These are phyloP conservation scores for Sarcophaga variegata DNA, from an alignment of 2,888 invertebrate genomes.

Conservation along the genomic window DNA sequence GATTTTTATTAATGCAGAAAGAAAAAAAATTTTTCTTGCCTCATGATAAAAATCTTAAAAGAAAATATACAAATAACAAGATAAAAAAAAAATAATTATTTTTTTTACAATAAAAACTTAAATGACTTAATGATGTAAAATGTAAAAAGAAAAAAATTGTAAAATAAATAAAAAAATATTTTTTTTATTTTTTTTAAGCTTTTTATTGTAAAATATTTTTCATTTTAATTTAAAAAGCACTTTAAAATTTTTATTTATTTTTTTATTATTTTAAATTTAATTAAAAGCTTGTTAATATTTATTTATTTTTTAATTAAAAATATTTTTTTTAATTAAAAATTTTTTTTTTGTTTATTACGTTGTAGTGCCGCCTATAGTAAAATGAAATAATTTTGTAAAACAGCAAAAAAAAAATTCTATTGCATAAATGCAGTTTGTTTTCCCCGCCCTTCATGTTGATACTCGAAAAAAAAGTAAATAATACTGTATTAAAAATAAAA, in stretches of 20 bases:
- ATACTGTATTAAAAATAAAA: constrained; percentile 13
- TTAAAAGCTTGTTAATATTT: constrained; percentile 47
- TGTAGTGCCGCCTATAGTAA: constrained; percentile 23
- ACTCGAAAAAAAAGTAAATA: constrained; percentile 30
- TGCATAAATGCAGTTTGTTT: constrained; percentile 82
- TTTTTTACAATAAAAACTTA: constrained; percentile 27
- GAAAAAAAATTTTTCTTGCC: background rate
- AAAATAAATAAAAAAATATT: constrained; percentile 25
- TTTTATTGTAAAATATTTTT: constrained; percentile 23
- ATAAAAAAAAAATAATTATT: constrained; percentile 70
- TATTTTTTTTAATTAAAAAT: constrained; percentile 36
- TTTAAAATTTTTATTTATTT: constrained; percentile 36
- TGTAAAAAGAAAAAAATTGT: constrained; percentile 7
- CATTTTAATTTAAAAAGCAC: constrained; percentile 57
- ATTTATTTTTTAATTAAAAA: background rate
- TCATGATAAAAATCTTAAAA: constrained; percentile 68
- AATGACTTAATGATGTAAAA: constrained; percentile 60
- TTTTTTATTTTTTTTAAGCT: constrained; percentile 29
- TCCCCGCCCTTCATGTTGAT: constrained; percentile 72
- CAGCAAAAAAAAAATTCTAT: constrained; percentile 71
- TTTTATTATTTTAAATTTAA: constrained; percentile 11
- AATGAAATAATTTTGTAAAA: constrained; percentile 67
- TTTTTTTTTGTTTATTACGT: constrained; percentile 42
- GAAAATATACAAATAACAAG: constrained; percentile 80
- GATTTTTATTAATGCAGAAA: constrained; percentile 44